Evolutionary conservation across 2,888 invertebrate genomes (phyloP).

Genomic region (Ochlodes sylvanus): DNA sequence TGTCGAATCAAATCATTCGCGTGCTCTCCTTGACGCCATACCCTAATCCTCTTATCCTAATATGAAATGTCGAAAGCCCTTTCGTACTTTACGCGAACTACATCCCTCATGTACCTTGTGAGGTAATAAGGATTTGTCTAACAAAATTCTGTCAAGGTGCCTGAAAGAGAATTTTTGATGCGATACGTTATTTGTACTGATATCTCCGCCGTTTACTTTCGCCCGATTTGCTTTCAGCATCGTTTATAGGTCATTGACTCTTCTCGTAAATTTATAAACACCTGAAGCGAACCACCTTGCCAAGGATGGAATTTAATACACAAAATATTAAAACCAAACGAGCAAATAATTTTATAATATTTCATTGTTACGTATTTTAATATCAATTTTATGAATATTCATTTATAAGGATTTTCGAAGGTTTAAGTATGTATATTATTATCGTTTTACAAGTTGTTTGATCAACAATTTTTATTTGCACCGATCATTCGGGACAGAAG

Average conservation of each 20-base stretch:
- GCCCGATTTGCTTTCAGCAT: conserved; percentile 36
- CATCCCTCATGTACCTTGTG: conserved; percentile 30
- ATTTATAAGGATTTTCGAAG: too few species aligned
- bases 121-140: conserved; percentile 28
- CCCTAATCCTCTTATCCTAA: conserved; percentile 72
- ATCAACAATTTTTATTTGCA: too few species aligned
- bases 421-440: too few species aligned
- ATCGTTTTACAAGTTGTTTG: too few species aligned
- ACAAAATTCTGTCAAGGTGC: neutral
- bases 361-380: too few species aligned
- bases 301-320: neutral
- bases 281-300: neutral
- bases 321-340: neutral
- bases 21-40: conserved; percentile 57
- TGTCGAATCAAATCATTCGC: conserved; percentile 44
- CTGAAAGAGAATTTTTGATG: conserved; percentile 30
- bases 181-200: conserved; percentile 31
- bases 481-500: too few species aligned
- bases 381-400: too few species aligned
- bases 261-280: conserved; percentile 11
- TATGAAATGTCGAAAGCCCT: conserved; percentile 66
- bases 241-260: conserved; percentile 40
- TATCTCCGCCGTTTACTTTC: conserved; percentile 28
- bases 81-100: conserved; percentile 47
- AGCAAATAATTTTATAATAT: neutral